A percentile compares a stretch with the other conserved stretches of the same genome.
phyloP scores from a whole-genome alignment of 2,888 invertebrate genomes.

The Cerastoderma edule region DNA sequence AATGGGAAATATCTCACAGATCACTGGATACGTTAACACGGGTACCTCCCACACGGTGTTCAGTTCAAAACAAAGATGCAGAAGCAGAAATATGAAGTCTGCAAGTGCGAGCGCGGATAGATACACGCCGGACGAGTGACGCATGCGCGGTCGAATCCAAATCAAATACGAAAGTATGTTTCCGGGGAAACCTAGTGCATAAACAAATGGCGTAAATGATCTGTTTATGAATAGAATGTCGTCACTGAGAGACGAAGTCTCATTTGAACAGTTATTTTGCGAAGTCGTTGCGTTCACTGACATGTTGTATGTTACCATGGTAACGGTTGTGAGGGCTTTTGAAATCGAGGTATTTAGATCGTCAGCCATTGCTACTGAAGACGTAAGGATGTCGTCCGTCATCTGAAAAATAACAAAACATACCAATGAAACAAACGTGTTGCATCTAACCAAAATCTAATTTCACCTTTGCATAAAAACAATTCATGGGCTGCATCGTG shows the following conservation, averaged over 20 bases:
- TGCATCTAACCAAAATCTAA: neutral
- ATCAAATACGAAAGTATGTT: conserved; percentile 82
- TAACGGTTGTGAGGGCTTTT: neutral
- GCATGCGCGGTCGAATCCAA: conserved; percentile 82
- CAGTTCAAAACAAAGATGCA: conserved; percentile 80
- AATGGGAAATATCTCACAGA: conserved; percentile 81
- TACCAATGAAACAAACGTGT: neutral
- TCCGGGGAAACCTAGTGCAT: conserved; percentile 82
- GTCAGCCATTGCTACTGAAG: conserved; percentile 1
- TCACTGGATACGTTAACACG: conserved; percentile 72
- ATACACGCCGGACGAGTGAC: conserved; percentile 83
- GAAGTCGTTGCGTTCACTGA: conserved; percentile 2
- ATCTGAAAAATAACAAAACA: conserved; percentile 7
- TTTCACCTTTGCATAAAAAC: neutral
- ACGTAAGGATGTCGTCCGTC: conserved; percentile 1
- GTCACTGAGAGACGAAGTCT: conserved; percentile 33
- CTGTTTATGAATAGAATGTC: conserved; percentile 65
- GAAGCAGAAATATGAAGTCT: conserved; percentile 80
- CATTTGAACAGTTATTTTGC: conserved; percentile 18
- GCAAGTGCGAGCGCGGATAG: conserved; percentile 81
- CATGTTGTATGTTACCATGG: conserved; percentile 10
- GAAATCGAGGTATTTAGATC: conserved; percentile 10
- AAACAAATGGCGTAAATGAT: conserved; percentile 79
- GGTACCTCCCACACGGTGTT: conserved; percentile 75
- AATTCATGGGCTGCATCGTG: neutral